phyloP scores from a whole-genome alignment of 1,140 invertebrate species.

The Chlorops oryzae region DNA sequence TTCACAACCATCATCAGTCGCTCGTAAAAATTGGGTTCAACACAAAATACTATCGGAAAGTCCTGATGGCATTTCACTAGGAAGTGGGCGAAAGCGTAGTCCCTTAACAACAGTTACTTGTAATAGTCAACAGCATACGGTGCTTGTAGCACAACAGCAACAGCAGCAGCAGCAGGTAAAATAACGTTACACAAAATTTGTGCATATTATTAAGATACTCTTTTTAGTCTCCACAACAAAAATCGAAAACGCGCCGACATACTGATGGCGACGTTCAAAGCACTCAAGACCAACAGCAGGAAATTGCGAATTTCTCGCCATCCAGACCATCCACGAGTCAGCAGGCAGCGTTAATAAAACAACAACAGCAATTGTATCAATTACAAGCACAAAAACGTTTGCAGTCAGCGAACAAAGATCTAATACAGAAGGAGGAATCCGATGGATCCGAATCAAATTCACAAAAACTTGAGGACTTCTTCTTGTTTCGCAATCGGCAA shows the following conservation, averaged over 20 bases:
- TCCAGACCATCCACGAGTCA: constrained; percentile 33
- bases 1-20: constrained; percentile 3
- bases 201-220: too few species aligned
- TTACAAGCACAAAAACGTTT: constrained; percentile 1
- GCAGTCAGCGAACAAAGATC: too few species aligned
- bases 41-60: constrained; percentile 5
- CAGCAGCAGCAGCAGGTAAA: constrained; percentile 5
- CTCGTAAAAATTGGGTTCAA: too few species aligned
- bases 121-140: constrained; percentile 24
- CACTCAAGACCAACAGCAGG: too few species aligned
- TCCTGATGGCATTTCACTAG: constrained; percentile 5
- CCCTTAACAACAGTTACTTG: constrained; percentile 30
- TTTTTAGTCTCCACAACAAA: too few species aligned
- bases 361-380: constrained; percentile 7
- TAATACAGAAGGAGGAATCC: too few species aligned
- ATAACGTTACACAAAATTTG: too few species aligned
- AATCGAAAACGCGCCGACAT: too few species aligned
- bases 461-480: constrained; percentile 32
- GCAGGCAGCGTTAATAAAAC: constrained; percentile 18
- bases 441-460: too few species aligned
- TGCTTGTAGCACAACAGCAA: constrained; percentile 12
- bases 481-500: constrained; percentile 30
- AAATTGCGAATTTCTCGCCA: too few species aligned
- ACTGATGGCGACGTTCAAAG: too few species aligned
- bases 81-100: constrained; percentile 24